phyloP scores from a whole-genome alignment of 2,797 vertebrate species.

The Odontamblyopus rebecca region DNA sequence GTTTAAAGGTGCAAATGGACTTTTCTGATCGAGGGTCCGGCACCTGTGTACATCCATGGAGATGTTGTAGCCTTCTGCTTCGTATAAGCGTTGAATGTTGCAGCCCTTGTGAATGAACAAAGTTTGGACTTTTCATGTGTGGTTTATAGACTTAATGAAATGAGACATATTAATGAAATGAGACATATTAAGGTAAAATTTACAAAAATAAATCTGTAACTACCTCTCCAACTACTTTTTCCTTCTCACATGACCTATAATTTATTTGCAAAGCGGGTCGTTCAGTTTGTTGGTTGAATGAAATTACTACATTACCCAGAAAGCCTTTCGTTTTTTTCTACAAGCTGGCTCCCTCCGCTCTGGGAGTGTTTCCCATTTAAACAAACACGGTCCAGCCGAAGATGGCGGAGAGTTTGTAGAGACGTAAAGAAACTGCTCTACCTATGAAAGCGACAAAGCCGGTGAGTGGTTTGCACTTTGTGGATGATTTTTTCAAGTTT shows the following conservation, averaged over 20 bases:
- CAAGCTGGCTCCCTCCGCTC: conserved; percentile 79
- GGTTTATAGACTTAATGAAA: not conserved
- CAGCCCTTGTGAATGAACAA: too few species aligned
- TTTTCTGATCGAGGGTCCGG: too few species aligned
- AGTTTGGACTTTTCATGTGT: not conserved
- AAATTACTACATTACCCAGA: conserved; percentile 81
- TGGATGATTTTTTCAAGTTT: conserved; percentile 22
- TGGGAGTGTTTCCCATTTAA: conserved; percentile 93
- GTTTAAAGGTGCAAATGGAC: too few species aligned
- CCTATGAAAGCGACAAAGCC: conserved; percentile 73
- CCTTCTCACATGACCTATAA: conserved; percentile 66
- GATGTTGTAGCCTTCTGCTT: too few species aligned
- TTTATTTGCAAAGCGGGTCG: conserved; percentile 41
- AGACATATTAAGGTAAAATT: too few species aligned
- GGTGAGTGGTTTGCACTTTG: conserved; percentile 76
- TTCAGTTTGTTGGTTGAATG: not conserved
- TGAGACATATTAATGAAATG: too few species aligned
- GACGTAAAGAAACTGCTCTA: conserved; percentile 78
- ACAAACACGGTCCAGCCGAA: conserved; percentile 87
- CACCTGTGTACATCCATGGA: too few species aligned
- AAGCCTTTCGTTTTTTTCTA: conserved; percentile 48
- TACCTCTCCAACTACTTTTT: too few species aligned
- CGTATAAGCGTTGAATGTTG: too few species aligned
- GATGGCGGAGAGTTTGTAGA: conserved; percentile 90
- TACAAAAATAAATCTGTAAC: too few species aligned